These are phyloP conservation scores for Neolamprologus hecqui DNA, from an alignment of 2,113 vertebrate species.

Conservation along the genomic window DNA sequence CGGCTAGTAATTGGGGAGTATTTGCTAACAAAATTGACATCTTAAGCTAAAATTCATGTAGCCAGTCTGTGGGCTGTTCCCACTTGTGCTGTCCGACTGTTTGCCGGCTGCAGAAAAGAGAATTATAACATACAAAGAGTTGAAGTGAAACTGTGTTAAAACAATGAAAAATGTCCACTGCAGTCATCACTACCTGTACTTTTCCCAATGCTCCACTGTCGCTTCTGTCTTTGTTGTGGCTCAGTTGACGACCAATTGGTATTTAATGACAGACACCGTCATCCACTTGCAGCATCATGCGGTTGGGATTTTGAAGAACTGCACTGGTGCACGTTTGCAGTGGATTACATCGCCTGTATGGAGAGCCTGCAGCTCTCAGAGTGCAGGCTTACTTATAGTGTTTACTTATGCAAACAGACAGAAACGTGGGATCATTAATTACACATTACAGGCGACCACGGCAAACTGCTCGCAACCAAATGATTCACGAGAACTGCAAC, in stretches of 20 bases:
- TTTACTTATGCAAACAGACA: background rate
- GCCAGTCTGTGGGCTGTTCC: background rate
- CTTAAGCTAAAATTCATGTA: background rate
- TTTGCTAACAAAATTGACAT: background rate
- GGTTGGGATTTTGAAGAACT: background rate
- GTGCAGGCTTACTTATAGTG: background rate
- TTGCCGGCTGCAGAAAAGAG: background rate
- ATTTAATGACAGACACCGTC: background rate
- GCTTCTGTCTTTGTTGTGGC: background rate
- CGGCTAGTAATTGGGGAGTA: background rate
- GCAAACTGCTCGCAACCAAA: background rate
- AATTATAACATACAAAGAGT: background rate
- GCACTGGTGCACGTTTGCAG: fast-evolving
- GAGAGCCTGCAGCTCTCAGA: background rate
- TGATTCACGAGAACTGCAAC: background rate
- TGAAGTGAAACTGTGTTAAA: background rate
- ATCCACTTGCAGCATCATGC: background rate
- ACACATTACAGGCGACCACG: background rate
- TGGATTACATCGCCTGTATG: background rate
- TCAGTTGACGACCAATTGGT: background rate
- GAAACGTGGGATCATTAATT: background rate
- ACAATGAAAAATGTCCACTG: background rate
- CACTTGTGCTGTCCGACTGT: background rate
- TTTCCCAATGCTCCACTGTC: background rate
- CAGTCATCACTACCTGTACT: background rate